Percentiles rank a stretch among this genome's conserved stretches.
These are phyloP conservation scores for Patella ulyssiponensis DNA, from an alignment of 2,888 invertebrate genomes.

Conservation along the genomic window DNA sequence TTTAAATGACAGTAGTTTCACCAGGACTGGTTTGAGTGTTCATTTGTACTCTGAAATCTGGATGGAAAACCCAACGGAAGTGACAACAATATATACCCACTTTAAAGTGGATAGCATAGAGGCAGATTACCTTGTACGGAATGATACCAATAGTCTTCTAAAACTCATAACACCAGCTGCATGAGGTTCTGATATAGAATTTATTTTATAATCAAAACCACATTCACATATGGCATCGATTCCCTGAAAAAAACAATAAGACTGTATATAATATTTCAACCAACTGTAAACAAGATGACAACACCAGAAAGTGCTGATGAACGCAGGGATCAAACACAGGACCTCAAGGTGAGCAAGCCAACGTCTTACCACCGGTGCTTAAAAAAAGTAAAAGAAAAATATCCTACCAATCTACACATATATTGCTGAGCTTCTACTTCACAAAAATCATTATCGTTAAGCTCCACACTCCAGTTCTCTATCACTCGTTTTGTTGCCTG, in stretches of 20 bases:
- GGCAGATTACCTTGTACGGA: slow-evolving; percentile 31
- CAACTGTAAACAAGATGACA: neutral
- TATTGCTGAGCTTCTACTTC: slow-evolving; percentile 42
- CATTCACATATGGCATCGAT: slow-evolving; percentile 55
- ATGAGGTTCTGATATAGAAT: slow-evolving; percentile 42
- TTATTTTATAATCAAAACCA: slow-evolving; percentile 54
- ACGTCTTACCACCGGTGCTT: no score
- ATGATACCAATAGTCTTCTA: slow-evolving; percentile 32
- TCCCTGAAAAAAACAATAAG: slow-evolving; percentile 40
- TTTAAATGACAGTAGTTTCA: no score
- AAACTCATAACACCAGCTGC: slow-evolving; percentile 41
- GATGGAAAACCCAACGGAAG: no score
- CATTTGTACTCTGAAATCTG: no score
- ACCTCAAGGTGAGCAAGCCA: no score
- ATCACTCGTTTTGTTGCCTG: slow-evolving; percentile 38
- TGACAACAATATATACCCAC: no score
- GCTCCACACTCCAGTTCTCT: slow-evolving; percentile 36
- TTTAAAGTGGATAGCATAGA: no score
- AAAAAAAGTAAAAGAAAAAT: no score
- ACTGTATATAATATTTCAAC: neutral
- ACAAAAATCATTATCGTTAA: slow-evolving; percentile 21
- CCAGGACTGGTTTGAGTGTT: no score
- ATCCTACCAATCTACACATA: slow-evolving; percentile 45
- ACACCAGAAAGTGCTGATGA: no score
- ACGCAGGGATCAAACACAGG: no score